Conservation (phyloP, 2,888 invertebrate genomes). For the Epistrophella euchroma region DNA sequence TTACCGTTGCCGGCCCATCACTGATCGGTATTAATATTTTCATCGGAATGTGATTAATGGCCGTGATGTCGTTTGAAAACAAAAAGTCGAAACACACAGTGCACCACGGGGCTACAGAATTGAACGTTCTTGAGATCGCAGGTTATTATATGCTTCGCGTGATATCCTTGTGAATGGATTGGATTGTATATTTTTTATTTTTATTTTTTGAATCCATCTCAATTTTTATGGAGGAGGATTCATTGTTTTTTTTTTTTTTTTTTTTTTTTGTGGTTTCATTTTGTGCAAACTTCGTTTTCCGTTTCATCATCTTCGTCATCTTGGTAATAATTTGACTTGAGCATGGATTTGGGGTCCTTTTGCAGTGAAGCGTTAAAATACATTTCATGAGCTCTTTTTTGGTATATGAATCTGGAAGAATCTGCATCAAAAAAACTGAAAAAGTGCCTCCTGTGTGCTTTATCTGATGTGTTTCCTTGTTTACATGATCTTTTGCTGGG, state of each 20-base stretch:
- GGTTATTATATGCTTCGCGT: conserved; percentile 75
- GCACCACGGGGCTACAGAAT: conserved; percentile 77
- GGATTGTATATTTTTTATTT: conserved; percentile 5
- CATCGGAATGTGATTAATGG: conserved; percentile 79
- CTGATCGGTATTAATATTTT: conserved; percentile 77
- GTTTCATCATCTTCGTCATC: conserved; percentile 66
- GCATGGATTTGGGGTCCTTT: conserved; percentile 62
- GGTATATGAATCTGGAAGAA: too few species aligned
- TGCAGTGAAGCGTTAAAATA: conserved; percentile 71
- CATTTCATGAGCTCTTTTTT: conserved; percentile 45
- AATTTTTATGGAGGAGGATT: conserved; percentile 64
- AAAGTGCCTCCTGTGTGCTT: conserved; percentile 73
- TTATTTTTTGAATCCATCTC: conserved; percentile 16
- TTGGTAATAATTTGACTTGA: conserved; percentile 49
- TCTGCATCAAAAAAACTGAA: not conserved
- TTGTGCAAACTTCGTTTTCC: conserved; percentile 23
- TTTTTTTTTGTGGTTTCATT: conserved; percentile 13
- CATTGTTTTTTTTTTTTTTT: conserved; percentile 26
- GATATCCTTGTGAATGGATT: conserved; percentile 74
- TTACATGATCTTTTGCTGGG: conserved; percentile 77
- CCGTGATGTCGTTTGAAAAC: conserved; percentile 77
- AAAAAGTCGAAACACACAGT: conserved; percentile 75
- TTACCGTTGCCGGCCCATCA: not conserved
- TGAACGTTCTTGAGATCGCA: conserved; percentile 64
- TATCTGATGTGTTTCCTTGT: conserved; percentile 78